Percentiles rank a stretch among this genome's conserved stretches.
Conservation (phyloP, 2,888 invertebrate genomes). For the Oscheius sp. region DNA sequence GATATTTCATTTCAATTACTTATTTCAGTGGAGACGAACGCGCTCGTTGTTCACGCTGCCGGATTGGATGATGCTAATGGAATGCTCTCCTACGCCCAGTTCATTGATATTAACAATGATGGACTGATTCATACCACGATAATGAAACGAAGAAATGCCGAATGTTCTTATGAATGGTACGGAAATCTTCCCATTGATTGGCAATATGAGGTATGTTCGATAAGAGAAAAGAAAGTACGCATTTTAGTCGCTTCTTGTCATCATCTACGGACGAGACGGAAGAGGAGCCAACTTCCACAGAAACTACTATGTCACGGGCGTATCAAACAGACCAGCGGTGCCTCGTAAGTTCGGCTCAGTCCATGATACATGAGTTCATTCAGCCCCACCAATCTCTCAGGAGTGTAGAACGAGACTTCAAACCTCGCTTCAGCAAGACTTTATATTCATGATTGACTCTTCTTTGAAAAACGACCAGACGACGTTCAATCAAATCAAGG, state of each 20-base stretch:
- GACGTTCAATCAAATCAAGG: constrained; percentile 2
- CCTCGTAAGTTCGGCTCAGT: constrained; percentile 39
- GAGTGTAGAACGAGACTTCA: constrained; percentile 49
- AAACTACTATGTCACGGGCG: constrained; percentile 54
- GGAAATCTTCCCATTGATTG: constrained; percentile 47
- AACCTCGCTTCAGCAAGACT: constrained; percentile 50
- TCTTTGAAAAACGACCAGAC: constrained; percentile 40
- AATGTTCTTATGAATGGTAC: constrained; percentile 61
- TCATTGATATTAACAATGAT: constrained; percentile 43
- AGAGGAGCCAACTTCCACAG: constrained; percentile 56
- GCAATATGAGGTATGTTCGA: constrained; percentile 20
- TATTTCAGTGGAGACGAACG: constrained; percentile 44
- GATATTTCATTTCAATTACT: neutral
- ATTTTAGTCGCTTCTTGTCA: constrained; percentile 49
- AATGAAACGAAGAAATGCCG: constrained; percentile 46
- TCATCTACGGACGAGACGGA: constrained; percentile 57
- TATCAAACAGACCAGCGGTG: constrained; percentile 41
- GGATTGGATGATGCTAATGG: constrained; percentile 45
- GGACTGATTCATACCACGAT: constrained; percentile 55
- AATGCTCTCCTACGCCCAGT: constrained; percentile 50
- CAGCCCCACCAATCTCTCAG: constrained; percentile 46
- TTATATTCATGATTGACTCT: constrained; percentile 61
- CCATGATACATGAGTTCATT: neutral
- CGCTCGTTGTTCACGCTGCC: constrained; percentile 57
- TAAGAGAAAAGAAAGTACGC: neutral